Evolutionary conservation across 1,140 invertebrate species (phyloP).

Genomic region (Musca domestica): DNA sequence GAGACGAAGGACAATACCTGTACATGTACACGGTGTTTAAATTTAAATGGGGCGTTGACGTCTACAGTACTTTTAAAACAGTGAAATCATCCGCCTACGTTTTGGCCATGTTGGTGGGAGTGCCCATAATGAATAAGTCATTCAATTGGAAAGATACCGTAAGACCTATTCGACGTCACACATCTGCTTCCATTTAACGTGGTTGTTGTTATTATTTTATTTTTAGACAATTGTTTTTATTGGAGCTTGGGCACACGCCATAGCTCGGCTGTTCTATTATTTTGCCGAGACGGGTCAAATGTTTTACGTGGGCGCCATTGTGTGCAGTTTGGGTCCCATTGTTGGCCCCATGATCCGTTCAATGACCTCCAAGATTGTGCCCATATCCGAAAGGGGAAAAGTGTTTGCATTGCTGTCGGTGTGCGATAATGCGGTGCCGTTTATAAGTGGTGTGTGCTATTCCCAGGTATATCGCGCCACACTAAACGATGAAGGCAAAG

Average conservation of each 20-base stretch:
- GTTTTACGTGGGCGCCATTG: slow-evolving; percentile 66
- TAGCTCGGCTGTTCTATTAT: slow-evolving; percentile 66
- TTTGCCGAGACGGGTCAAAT: slow-evolving; percentile 56
- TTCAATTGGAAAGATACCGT: slow-evolving; percentile 67
- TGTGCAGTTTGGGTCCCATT: slow-evolving; percentile 69
- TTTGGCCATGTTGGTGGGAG: slow-evolving; percentile 62
- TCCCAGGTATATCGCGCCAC: slow-evolving; percentile 69
- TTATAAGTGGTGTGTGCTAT: slow-evolving; percentile 69
- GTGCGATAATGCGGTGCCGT: slow-evolving; percentile 71
- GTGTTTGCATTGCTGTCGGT: slow-evolving; percentile 71
- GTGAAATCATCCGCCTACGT: slow-evolving; percentile 68
- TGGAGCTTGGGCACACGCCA: slow-evolving; percentile 66
- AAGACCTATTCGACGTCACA: no score
- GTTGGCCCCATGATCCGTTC: slow-evolving; percentile 72
- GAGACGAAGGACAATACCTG: slow-evolving; percentile 69
- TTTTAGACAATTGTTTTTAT: slow-evolving; percentile 64
- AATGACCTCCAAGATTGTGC: slow-evolving; percentile 71
- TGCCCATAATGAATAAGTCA: slow-evolving; percentile 67
- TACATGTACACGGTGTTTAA: slow-evolving; percentile 67
- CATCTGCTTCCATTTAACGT: no score
- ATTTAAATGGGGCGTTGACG: slow-evolving; percentile 65
- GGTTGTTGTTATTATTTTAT: neutral
- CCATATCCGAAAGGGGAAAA: slow-evolving; percentile 69
- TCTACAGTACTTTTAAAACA: slow-evolving; percentile 68
- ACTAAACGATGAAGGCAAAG: slow-evolving; percentile 55